Evolutionary conservation across 2,888 invertebrate genomes (phyloP).

Genomic region (Monopis laevigella): DNA sequence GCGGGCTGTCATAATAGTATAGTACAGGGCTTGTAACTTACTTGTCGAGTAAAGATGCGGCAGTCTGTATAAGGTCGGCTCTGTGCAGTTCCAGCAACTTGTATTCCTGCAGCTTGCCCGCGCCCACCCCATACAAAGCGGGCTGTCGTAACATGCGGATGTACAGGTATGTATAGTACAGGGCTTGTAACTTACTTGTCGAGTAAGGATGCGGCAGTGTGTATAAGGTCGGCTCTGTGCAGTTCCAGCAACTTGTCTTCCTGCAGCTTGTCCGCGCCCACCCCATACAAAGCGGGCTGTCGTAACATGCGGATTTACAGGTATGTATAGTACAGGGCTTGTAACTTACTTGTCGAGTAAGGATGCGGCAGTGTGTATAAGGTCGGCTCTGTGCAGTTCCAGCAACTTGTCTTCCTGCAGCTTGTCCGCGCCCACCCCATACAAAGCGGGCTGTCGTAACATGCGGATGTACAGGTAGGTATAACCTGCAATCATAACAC

Average conservation of each 20-base stretch:
- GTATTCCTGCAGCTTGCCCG: conserved; percentile 84
- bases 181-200: conserved; percentile 77
- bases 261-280: conserved; percentile 80
- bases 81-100: conserved; percentile 86
- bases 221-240: conserved; percentile 92
- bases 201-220: conserved; percentile 90
- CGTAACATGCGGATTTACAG: conserved; percentile 95
- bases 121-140: conserved; percentile 86
- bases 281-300: conserved; percentile 89
- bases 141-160: conserved; percentile 94
- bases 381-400: conserved; percentile 91
- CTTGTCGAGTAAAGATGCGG: conserved; percentile 86
- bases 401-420: conserved; percentile 84
- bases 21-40: too few relatives aligned
- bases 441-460: conserved; percentile 88
- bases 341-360: conserved; percentile 76
- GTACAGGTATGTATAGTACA: conserved; percentile 97
- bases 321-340: conserved; percentile 70
- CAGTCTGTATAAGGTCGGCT: conserved; percentile 96
- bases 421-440: conserved; percentile 85
- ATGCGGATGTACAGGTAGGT: conserved; percentile 97
- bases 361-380: conserved; percentile 94
- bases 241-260: conserved; percentile 88
- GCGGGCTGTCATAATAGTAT: too few relatives aligned
- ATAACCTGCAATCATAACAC: conserved; percentile 96